Evolutionary conservation across 2,888 invertebrate species (phyloP).

Genomic region (Pyrgus malvae): DNA sequence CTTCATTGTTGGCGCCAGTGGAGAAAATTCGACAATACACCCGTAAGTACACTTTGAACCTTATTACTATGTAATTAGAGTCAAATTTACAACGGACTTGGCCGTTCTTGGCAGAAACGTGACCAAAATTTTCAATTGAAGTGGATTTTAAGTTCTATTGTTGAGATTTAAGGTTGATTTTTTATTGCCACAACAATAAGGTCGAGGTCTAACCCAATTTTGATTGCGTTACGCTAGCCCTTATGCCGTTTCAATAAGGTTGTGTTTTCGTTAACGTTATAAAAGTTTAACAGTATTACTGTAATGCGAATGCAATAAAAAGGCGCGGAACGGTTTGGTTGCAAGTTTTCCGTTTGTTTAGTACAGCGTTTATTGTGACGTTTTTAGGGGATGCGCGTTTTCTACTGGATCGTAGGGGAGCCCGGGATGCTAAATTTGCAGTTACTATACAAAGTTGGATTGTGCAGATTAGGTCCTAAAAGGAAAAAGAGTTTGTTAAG

Average conservation of each 20-base stretch:
- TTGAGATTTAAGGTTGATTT: slow-evolving; percentile 39
- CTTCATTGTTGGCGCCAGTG: slow-evolving; percentile 47
- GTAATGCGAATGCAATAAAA: slow-evolving; percentile 15
- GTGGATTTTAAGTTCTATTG: slow-evolving; percentile 12
- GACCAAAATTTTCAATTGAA: slow-evolving; percentile 4
- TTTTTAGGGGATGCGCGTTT: neutral
- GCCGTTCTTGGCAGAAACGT: neutral
- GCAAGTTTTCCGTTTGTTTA: slow-evolving; percentile 16
- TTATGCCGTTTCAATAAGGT: slow-evolving; percentile 3
- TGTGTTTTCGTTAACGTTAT: neutral
- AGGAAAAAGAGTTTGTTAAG: no score
- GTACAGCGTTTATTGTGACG: neutral
- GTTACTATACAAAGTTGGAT: no score
- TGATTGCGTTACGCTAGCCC: neutral
- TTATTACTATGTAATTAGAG: slow-evolving; percentile 31
- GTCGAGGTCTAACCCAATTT: slow-evolving; percentile 17
- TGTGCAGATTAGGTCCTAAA: no score
- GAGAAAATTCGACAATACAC: slow-evolving; percentile 35
- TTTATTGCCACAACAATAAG: slow-evolving; percentile 18
- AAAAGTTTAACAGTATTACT: slow-evolving; percentile 2
- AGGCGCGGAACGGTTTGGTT: slow-evolving; percentile 1
- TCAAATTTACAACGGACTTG: slow-evolving; percentile 23
- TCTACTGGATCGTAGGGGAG: neutral
- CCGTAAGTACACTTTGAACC: slow-evolving; percentile 50
- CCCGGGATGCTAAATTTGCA: no score